phyloP scores from a whole-genome alignment of 2,113 vertebrate genomes.

The Poeciliopsis turrubarensis region DNA sequence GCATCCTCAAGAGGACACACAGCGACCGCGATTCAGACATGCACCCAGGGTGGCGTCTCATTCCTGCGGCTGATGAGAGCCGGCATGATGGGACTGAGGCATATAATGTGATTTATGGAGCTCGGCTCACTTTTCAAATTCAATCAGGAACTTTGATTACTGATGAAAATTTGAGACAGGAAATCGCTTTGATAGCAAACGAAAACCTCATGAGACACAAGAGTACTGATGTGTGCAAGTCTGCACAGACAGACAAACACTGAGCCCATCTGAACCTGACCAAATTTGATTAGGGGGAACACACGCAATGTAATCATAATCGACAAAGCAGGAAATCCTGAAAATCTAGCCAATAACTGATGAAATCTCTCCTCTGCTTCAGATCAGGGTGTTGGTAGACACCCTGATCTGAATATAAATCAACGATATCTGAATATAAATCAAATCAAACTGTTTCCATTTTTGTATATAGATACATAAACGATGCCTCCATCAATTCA shows the following conservation, averaged over 20 bases:
- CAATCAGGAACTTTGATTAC: constrained; percentile 82
- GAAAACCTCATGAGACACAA: constrained; percentile 73
- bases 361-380: constrained; percentile 35
- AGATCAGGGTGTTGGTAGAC: constrained; percentile 16
- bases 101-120: constrained; percentile 81
- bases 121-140: constrained; percentile 77
- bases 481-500: too few species aligned
- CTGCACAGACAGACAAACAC: constrained; percentile 20
- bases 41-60: constrained; percentile 61
- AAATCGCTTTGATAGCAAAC: constrained; percentile 80
- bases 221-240: constrained; percentile 46
- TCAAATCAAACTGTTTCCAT: not conserved
- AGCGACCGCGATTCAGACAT: constrained; percentile 28
- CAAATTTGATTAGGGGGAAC: constrained; percentile 67
- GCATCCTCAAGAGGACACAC: constrained; percentile 33
- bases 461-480: too few species aligned
- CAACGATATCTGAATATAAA: not conserved
- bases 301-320: constrained; percentile 53
- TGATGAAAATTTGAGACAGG: constrained; percentile 80
- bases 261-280: constrained; percentile 41
- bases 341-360: constrained; percentile 38
- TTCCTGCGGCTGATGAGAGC: constrained; percentile 73
- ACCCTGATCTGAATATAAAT: not conserved
- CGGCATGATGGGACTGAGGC: constrained; percentile 73
- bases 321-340: constrained; percentile 51